These are phyloP conservation scores for Oegoconia quadripuncta DNA, from an alignment of 2,888 invertebrate species.

Conservation along the genomic window DNA sequence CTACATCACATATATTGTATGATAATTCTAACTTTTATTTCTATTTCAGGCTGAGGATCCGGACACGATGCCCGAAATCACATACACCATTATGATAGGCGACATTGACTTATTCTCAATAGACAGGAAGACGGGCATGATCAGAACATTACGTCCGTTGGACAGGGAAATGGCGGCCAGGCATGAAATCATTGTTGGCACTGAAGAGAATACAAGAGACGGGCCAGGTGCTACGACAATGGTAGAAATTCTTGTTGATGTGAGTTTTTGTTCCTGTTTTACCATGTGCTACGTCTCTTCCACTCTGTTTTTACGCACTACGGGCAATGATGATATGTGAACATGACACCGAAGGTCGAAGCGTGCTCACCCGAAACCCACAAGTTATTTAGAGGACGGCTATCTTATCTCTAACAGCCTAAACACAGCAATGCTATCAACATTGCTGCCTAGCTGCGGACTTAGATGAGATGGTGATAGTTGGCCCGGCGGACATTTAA, in stretches of 20 bases:
- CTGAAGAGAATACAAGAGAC: slow-evolving; percentile 87
- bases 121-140: slow-evolving; percentile 87
- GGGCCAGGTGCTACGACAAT: slow-evolving; percentile 85
- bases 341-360: too few relatives aligned
- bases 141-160: slow-evolving; percentile 86
- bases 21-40: not conserved
- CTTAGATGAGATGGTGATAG: too few relatives aligned
- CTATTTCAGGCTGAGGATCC: slow-evolving; percentile 86
- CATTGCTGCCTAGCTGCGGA: too few relatives aligned
- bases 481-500: too few relatives aligned
- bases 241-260: slow-evolving; percentile 85
- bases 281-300: too few relatives aligned
- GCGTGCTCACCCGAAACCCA: too few relatives aligned
- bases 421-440: too few relatives aligned
- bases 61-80: slow-evolving; percentile 88
- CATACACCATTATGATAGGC: slow-evolving; percentile 90
- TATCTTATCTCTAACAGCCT: too few relatives aligned
- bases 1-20: not conserved
- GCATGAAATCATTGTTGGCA: slow-evolving; percentile 88
- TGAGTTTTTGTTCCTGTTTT: too few relatives aligned
- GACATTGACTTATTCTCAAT: slow-evolving; percentile 90
- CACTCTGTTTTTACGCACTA: too few relatives aligned
- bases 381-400: too few relatives aligned
- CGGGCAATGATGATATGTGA: too few relatives aligned
- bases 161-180: slow-evolving; percentile 88